Base-by-base conservation (phyloP, 2,113 vertebrate genomes). In the Mandrillus leucophaeus region DNA sequence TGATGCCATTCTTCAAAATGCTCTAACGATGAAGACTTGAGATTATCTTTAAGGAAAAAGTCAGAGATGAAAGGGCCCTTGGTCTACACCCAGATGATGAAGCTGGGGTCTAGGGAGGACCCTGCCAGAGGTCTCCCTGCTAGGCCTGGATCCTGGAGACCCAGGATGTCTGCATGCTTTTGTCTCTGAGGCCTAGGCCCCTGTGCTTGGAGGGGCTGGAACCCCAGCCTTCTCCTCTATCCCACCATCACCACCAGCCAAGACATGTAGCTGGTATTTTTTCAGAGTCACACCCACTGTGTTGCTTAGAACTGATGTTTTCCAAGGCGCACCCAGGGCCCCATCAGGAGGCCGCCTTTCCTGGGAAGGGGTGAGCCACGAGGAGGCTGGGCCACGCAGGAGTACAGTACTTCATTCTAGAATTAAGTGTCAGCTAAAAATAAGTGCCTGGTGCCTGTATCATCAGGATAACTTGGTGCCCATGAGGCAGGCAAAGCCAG, bases 401-500 rank as follows among this genome's bases (percentile, higher is more conserved):
- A 97, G 48, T n/a, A 95, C 93, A 90, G 5, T 32, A 16, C 87
- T 98, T 98, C 70, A 55, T 93, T 90, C n/a, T 96, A 97, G 48
- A 97, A 95, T 40, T 95, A 90, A 90, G 70, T 75, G 97, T 86
- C 94, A 98, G 32, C 97, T 97, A 82, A 95, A 98, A 93, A 94
- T 88, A 94, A 97, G 94, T 93, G 94, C 93, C 22, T 2, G 83
- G 91, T 93, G 95, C 86, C 93, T 97, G 59, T 50, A 97, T 98
- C 93, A 97, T 98, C 97, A 50, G 93, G 95, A 45, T 48, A 40
- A 66, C 80, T 96, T 20, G 93, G 82, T 98, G 98, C 98, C 98
- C 97, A 97, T 95, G 94, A 98, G 98, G 97, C 97, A 98, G 98
- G 96, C 83, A 30, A 96, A 98, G 93, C 94, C 52, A 91, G 93